A percentile compares a stretch with the other conserved stretches of the same genome.
These are phyloP conservation scores for Antitype chi DNA, from an alignment of 2,888 invertebrate genomes.

Conservation along the genomic window DNA sequence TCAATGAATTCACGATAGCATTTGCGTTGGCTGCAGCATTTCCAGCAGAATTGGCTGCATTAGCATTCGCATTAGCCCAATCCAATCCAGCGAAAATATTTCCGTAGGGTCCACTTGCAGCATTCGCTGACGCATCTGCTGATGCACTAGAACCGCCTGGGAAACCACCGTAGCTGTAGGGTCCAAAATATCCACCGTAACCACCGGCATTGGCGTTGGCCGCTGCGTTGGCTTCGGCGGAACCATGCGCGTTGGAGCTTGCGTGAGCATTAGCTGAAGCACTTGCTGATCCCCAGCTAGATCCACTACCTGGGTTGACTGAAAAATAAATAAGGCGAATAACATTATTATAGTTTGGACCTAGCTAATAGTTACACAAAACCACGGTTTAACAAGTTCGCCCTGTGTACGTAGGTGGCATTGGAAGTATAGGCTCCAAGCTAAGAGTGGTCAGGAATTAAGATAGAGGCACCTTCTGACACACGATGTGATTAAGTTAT, in stretches of 20 bases:
- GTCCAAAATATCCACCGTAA: constrained; percentile 27
- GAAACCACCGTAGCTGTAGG: constrained; percentile 35
- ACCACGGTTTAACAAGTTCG: background rate
- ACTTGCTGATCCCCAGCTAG: constrained; percentile 44
- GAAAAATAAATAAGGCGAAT: constrained; percentile 1
- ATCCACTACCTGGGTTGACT: constrained; percentile 24
- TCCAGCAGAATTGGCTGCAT: constrained; percentile 36
- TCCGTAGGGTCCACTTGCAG: constrained; percentile 33
- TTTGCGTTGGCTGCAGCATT: constrained; percentile 41
- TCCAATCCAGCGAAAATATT: constrained; percentile 32
- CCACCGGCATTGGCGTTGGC: constrained; percentile 18
- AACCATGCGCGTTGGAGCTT: background rate
- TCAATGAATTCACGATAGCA: constrained; percentile 33
- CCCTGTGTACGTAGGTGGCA: background rate
- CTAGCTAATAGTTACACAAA: background rate
- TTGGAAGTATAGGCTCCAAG: background rate
- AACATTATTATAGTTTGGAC: background rate
- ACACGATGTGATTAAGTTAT: background rate
- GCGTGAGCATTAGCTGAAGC: constrained; percentile 31
- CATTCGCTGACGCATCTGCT: constrained; percentile 44
- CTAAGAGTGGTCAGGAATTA: background rate
- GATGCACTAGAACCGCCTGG: constrained; percentile 47
- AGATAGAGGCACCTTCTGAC: constrained; percentile 5
- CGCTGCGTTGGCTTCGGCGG: constrained; percentile 43
- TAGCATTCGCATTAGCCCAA: constrained; percentile 41